A percentile compares a stretch with the other conserved stretches of the same genome.
These are phyloP conservation scores for Drosophila subpulchrella DNA, from an alignment of 1,140 invertebrate genomes.

Conservation along the genomic window DNA sequence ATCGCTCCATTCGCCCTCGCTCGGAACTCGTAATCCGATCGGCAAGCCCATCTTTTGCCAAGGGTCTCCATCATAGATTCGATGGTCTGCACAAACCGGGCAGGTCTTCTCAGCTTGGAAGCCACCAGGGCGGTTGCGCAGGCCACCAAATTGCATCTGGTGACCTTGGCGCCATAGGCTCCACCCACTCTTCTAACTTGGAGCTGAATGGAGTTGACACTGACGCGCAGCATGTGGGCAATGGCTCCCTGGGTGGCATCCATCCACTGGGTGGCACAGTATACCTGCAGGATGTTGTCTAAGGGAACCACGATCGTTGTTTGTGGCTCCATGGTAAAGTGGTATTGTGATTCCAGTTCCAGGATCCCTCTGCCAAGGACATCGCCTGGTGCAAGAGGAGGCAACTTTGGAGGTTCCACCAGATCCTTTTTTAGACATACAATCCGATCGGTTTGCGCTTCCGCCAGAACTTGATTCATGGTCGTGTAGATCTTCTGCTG, in stretches of 20 bases:
- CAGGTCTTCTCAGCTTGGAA: slow-evolving; percentile 86
- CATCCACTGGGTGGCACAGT: slow-evolving; percentile 88
- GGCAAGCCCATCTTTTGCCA: slow-evolving; percentile 87
- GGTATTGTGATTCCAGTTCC: slow-evolving; percentile 80
- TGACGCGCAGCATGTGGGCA: slow-evolving; percentile 86
- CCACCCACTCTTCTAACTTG: slow-evolving; percentile 89
- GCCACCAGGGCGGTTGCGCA: slow-evolving; percentile 88
- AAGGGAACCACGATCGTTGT: slow-evolving; percentile 86
- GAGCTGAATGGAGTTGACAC: slow-evolving; percentile 87
- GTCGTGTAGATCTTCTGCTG: slow-evolving; percentile 40
- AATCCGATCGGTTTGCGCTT: slow-evolving; percentile 88
- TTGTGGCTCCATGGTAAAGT: slow-evolving; percentile 89
- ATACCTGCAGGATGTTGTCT: slow-evolving; percentile 88
- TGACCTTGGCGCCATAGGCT: slow-evolving; percentile 89
- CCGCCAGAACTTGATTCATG: slow-evolving; percentile 85
- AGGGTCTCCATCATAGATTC: slow-evolving; percentile 88
- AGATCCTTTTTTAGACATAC: slow-evolving; percentile 82
- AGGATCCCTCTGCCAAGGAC: slow-evolving; percentile 61
- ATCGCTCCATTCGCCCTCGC: slow-evolving; percentile 88
- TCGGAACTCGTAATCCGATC: slow-evolving; percentile 86
- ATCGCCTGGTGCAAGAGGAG: slow-evolving; percentile 18
- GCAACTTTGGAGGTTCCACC: background rate
- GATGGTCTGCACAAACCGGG: slow-evolving; percentile 88
- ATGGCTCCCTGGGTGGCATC: slow-evolving; percentile 88
- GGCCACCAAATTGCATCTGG: slow-evolving; percentile 85